These are phyloP conservation scores for Caenorhabditis elegans DNA, from an alignment of 1,140 invertebrate species.

Conservation along the genomic window DNA sequence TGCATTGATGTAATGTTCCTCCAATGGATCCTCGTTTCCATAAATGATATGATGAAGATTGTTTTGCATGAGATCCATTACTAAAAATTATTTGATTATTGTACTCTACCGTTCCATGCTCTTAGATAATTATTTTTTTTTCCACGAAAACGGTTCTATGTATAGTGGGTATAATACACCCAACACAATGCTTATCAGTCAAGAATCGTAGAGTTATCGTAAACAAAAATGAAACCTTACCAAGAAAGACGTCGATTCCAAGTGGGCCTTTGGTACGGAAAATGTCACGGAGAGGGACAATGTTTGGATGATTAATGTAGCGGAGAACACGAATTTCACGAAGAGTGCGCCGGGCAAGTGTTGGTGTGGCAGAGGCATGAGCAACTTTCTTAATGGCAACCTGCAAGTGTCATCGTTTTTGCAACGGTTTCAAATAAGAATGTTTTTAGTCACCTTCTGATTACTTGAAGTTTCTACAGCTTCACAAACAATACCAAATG, in stretches of 20 bases:
- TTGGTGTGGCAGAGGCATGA: slow-evolving; percentile 63
- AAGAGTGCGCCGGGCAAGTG: slow-evolving; percentile 69
- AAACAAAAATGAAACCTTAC: slow-evolving; percentile 29
- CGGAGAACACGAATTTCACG: slow-evolving; percentile 70
- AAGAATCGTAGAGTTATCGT: not conserved
- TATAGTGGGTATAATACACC: not conserved
- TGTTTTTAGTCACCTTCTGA: not conserved
- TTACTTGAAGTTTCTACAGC: slow-evolving; percentile 66
- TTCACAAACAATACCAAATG: slow-evolving; percentile 70
- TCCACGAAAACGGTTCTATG: not conserved
- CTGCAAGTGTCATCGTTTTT: slow-evolving; percentile 39
- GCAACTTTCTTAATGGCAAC: slow-evolving; percentile 71
- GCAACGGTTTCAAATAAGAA: not conserved
- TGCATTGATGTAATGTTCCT: slow-evolving; percentile 66
- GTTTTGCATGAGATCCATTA: slow-evolving; percentile 71
- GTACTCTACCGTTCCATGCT: not conserved
- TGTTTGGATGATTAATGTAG: slow-evolving; percentile 70
- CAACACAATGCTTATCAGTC: not conserved
- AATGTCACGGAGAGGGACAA: slow-evolving; percentile 69
- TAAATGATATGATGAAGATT: slow-evolving; percentile 70
- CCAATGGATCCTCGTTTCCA: slow-evolving; percentile 68
- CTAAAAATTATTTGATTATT: slow-evolving; percentile 43
- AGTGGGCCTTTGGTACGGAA: slow-evolving; percentile 61
- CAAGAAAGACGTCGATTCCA: slow-evolving; percentile 68
- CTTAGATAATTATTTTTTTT: not conserved